Evolutionary conservation across 2,888 invertebrate genomes (phyloP).

Genomic region (Agrochola macilenta): DNA sequence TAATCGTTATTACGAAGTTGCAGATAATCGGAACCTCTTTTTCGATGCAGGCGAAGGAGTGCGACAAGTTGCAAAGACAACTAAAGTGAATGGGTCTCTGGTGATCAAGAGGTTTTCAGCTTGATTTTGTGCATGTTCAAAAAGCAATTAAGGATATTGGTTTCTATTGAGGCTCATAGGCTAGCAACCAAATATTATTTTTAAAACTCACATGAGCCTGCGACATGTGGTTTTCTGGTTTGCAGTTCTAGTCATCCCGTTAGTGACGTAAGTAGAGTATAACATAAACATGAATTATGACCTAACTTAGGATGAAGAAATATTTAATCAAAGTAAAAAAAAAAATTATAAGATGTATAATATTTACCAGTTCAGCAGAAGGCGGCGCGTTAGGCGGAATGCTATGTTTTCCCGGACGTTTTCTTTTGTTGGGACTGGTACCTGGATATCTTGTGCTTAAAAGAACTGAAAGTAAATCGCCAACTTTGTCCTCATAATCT

Average conservation of each 20-base stretch:
- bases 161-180: slow-evolving; percentile 48
- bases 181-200: slow-evolving; percentile 53
- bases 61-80: slow-evolving; percentile 34
- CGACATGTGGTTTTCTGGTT: slow-evolving; percentile 55
- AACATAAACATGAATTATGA: slow-evolving; percentile 54
- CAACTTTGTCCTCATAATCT: slow-evolving; percentile 96
- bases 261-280: slow-evolving; percentile 56
- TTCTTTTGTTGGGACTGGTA: slow-evolving; percentile 97
- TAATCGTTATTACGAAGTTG: slow-evolving; percentile 8
- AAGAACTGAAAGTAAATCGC: slow-evolving; percentile 94
- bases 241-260: slow-evolving; percentile 59
- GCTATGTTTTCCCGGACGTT: slow-evolving; percentile 94
- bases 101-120: slow-evolving; percentile 46
- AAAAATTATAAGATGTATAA: slow-evolving; percentile 4
- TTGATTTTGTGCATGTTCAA: slow-evolving; percentile 53
- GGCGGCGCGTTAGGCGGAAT: slow-evolving; percentile 93
- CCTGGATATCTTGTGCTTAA: slow-evolving; percentile 96
- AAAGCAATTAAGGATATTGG: slow-evolving; percentile 41
- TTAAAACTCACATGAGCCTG: slow-evolving; percentile 58
- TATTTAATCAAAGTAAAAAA: neutral
- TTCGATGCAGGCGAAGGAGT: slow-evolving; percentile 7
- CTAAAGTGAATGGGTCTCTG: slow-evolving; percentile 46
- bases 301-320: slow-evolving; percentile 41
- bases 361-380: slow-evolving; percentile 93
- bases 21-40: slow-evolving; percentile 1